Conservation (phyloP, 2,888 invertebrate species). For the Drosophila mettleri region DNA sequence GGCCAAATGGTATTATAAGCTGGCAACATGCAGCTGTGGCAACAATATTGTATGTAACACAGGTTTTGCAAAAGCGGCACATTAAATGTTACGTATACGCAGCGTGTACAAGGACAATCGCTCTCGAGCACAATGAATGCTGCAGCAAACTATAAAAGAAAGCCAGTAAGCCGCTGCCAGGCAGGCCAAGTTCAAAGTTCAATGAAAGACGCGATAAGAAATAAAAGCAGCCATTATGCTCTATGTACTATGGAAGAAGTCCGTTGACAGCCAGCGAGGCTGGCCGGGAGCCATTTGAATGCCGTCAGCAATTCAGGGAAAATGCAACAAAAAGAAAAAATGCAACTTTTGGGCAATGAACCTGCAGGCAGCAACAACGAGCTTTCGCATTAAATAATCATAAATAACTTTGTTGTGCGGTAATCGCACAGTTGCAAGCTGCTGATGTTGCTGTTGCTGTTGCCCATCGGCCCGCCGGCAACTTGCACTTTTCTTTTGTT, state of each 20-base stretch:
- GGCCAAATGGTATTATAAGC: constrained; percentile 35
- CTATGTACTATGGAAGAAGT: constrained; percentile 18
- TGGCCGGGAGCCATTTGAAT: constrained; percentile 3
- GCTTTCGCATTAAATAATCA: constrained; percentile 74
- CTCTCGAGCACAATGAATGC: constrained; percentile 8
- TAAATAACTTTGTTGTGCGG: constrained; percentile 62
- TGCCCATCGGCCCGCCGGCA: constrained; percentile 57
- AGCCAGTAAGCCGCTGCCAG: constrained; percentile 45
- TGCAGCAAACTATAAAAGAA: constrained; percentile 54
- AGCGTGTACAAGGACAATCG: constrained; percentile 41
- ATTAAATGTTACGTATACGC: constrained; percentile 66
- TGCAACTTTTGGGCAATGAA: constrained; percentile 71
- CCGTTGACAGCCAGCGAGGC: constrained; percentile 42
- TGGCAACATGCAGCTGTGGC: constrained; percentile 16
- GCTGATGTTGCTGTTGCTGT: constrained; percentile 25
- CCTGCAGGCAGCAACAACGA: constrained; percentile 53
- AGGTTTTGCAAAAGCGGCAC: constrained; percentile 24
- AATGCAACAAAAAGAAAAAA: constrained; percentile 26
- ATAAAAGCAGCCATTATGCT: constrained; percentile 33
- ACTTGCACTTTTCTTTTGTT: constrained; percentile 67
- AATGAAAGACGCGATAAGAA: constrained; percentile 53
- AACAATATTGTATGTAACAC: constrained; percentile 39
- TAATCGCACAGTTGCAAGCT: constrained; percentile 46
- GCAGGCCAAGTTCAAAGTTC: constrained; percentile 74
- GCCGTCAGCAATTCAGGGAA: constrained; percentile 35